Base-by-base conservation (phyloP, 2,797 vertebrate species). In the Peromyscus melanophrys region DNA sequence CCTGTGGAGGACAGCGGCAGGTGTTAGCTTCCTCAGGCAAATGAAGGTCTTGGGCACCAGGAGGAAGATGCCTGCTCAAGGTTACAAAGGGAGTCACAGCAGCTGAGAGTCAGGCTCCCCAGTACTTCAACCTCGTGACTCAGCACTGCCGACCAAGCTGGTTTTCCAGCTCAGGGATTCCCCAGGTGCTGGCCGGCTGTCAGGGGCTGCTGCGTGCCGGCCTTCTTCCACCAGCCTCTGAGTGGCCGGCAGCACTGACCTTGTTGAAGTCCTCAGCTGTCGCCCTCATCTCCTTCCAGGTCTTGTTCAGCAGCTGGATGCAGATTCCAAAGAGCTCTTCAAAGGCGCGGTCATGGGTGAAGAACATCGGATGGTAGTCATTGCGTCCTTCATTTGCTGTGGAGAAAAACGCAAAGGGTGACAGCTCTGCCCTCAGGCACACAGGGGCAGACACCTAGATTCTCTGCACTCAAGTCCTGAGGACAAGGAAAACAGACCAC, bases 231-330 rank as follows among this genome's bases (percentile, higher is more conserved):
- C 0, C 46, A 55, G 46, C 63, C 75, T 75, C 37, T 7, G 55
- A 75, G 73, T 9, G 63, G 29, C 37, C 67, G 27, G 88, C 0
- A 69, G 67, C 92, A 67, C 98, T 94, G 96, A 99, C 99, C 99
- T 99, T 99, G 98, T 99, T 99, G 98, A 99, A 99, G 98, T 99
- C 99, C 98, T 99, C 99, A 0, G 99, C 99, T 2, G 99, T 99
- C 0, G 99, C 99, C 89, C 99, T 99, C 99, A 99, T 99, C 98
- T 99, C 99, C 98, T 99, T 99, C 99, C 99, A 99, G 90, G 99
- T 99, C 98, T 99, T 99, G 98, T 99, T 99, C 59, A 99, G 98
- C 84, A 99, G 98, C 98, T 99, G 99, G 98, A 99, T 99, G 98
- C 99, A 99, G 98, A 99, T 99, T 67, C 99, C 99, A 98, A 99